Percentiles rank a stretch among this genome's conserved stretches.
phyloP scores from a whole-genome alignment of 2,113 vertebrate species.

The Thunnus maccoyii region DNA sequence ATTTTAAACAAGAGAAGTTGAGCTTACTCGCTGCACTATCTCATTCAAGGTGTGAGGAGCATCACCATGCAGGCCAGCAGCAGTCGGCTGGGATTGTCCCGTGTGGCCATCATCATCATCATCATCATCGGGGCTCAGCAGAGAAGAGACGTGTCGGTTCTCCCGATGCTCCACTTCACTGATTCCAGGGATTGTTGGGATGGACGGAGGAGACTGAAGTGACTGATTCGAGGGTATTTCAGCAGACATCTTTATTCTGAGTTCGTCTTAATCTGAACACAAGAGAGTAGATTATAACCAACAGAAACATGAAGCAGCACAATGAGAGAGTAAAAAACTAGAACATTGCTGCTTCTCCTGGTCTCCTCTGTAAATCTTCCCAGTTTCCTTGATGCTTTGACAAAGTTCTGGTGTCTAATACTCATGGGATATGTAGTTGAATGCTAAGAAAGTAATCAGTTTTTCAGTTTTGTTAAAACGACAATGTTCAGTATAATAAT shows the following conservation, averaged over 20 bases:
- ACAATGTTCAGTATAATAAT: no score
- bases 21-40: not conserved
- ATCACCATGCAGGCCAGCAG: not conserved
- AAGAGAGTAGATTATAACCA: not conserved
- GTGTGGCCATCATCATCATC: not conserved
- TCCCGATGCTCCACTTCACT: no score
- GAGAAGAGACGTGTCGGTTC: not conserved
- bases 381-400: no score
- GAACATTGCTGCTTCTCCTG: no score
- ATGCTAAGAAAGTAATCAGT: no score
- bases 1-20: no score
- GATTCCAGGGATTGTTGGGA: not conserved
- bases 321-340: no score
- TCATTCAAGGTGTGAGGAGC: not conserved
- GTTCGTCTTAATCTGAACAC: not conserved
- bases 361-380: no score
- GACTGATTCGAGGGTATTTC: not conserved
- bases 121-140: not conserved
- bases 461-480: no score
- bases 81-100: not conserved
- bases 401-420: no score
- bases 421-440: no score
- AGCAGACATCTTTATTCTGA: conserved; percentile 13
- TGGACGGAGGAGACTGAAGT: not conserved
- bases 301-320: not conserved